These are phyloP conservation scores for Rhysida immarginata DNA, from an alignment of 1,140 invertebrate genomes.

Conservation along the genomic window DNA sequence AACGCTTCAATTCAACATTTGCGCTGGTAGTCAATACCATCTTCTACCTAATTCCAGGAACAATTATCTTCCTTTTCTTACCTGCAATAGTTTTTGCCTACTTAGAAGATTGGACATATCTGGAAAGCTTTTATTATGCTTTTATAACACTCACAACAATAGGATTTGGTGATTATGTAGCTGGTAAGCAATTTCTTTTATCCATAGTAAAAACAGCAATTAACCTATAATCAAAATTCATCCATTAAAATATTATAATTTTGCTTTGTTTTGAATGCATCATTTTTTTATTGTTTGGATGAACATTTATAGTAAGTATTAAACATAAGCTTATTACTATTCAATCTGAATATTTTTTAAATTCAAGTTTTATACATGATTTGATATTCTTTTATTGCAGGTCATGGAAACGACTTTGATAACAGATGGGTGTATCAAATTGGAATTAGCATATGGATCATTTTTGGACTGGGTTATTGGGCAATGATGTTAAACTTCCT, in stretches of 20 bases:
- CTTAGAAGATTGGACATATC: slow-evolving; percentile 76
- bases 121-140: slow-evolving; percentile 78
- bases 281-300: too few species aligned
- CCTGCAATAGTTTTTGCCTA: slow-evolving; percentile 74
- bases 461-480: slow-evolving; percentile 75
- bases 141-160: slow-evolving; percentile 87
- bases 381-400: too few species aligned
- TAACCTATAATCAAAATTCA: too few species aligned
- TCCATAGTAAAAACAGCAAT: too few species aligned
- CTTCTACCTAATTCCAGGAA: slow-evolving; percentile 65
- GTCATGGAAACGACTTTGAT: too few species aligned
- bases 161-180: slow-evolving; percentile 85
- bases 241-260: too few species aligned
- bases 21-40: slow-evolving; percentile 57
- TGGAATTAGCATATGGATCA: slow-evolving; percentile 62
- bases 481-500: slow-evolving; percentile 84
- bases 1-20: background rate
- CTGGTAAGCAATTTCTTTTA: slow-evolving; percentile 48
- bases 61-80: slow-evolving; percentile 79
- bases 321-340: too few species aligned
- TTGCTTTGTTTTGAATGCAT: too few species aligned
- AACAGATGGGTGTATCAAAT: slow-evolving; percentile 50
- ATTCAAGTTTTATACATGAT: too few species aligned
- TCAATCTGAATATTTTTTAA: too few species aligned
- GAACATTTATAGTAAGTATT: too few species aligned